These are phyloP conservation scores for Charanyca ferruginea DNA, from an alignment of 2,888 invertebrate genomes.

Conservation along the genomic window DNA sequence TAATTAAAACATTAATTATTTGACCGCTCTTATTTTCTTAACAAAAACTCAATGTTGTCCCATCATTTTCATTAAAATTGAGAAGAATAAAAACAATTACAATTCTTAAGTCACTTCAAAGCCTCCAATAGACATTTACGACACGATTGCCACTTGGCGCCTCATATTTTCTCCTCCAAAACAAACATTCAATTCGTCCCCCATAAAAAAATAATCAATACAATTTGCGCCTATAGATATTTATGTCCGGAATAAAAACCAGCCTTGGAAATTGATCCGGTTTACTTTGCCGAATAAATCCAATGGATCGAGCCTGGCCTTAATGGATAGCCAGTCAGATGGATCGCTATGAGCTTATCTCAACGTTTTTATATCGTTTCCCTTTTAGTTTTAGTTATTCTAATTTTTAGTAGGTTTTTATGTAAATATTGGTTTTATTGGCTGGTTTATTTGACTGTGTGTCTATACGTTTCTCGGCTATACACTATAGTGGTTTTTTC, in stretches of 20 bases:
- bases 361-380: conserved; percentile 38
- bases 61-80: neutral
- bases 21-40: neutral
- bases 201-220: conserved; percentile 34
- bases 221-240: conserved; percentile 37
- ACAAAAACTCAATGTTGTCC: too few relatives aligned
- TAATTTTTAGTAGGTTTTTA: conserved; percentile 29
- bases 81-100: conserved; percentile 16
- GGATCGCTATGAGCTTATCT: conserved; percentile 42
- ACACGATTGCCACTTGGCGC: conserved; percentile 1
- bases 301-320: conserved; percentile 32
- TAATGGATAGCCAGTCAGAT: conserved; percentile 57
- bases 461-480: too few relatives aligned
- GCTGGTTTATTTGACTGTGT: neutral
- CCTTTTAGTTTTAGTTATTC: conserved; percentile 38
- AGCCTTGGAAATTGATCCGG: conserved; percentile 57
- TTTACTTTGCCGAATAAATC: conserved; percentile 61
- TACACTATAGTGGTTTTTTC: too few relatives aligned
- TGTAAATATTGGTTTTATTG: neutral
- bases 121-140: conserved; percentile 9
- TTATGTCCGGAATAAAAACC: conserved; percentile 38
- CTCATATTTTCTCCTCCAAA: conserved; percentile 18
- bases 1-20: too few relatives aligned
- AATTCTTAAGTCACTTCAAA: conserved; percentile 5
- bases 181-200: conserved; percentile 2